These are phyloP conservation scores for Alligator sinensis DNA, from an alignment of 2,113 vertebrate genomes.

Conservation along the genomic window DNA sequence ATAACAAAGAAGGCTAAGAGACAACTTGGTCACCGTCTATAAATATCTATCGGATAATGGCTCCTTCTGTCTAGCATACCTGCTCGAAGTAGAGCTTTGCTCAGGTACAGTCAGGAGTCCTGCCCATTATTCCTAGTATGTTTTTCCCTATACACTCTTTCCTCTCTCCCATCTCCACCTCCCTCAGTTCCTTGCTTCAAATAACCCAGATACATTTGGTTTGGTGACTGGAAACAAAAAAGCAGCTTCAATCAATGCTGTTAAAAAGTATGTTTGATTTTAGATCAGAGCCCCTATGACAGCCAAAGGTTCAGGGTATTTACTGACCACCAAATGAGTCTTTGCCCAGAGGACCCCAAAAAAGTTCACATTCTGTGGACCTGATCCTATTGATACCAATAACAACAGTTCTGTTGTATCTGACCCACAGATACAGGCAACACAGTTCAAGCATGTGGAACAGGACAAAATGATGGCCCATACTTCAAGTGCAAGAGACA, in stretches of 20 bases:
- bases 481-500: neutral
- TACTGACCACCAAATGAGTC: neutral
- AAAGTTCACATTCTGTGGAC: neutral
- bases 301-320: neutral
- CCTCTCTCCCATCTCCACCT: neutral
- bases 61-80: no score
- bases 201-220: neutral
- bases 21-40: no score
- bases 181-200: neutral
- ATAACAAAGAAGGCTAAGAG: no score
- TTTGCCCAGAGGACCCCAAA: neutral
- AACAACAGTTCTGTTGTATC: neutral
- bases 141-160: neutral
- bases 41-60: no score
- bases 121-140: neutral
- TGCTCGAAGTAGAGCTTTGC: neutral
- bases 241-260: neutral
- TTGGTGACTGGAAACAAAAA: neutral
- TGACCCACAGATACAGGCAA: fast-evolving
- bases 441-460: neutral
- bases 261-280: neutral
- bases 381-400: neutral
- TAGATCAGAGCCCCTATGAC: neutral
- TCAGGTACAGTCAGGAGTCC: neutral
- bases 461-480: neutral